Percentiles rank a stretch among this genome's conserved stretches.
These are phyloP conservation scores for Cyprinella venusta DNA, from an alignment of 2,797 vertebrate species.

Conservation along the genomic window DNA sequence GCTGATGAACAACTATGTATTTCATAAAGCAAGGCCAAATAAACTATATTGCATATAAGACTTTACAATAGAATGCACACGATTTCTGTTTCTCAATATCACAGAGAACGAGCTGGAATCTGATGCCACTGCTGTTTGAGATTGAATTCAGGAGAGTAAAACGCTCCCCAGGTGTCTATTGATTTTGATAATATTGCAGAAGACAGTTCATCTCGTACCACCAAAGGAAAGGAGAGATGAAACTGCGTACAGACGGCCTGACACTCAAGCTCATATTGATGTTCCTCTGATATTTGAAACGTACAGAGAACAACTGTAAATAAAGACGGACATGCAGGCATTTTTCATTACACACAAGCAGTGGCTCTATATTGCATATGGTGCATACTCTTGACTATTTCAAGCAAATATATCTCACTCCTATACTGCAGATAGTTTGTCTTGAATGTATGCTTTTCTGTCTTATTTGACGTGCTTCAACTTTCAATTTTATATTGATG, in stretches of 20 bases:
- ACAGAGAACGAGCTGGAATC: conserved; percentile 45
- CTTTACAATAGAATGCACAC: conserved; percentile 21
- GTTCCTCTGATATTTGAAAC: conserved; percentile 35
- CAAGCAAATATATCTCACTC: conserved; percentile 16
- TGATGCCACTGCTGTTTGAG: conserved; percentile 58
- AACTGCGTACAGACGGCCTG: conserved; percentile 56
- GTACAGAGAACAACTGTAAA: conserved; percentile 49
- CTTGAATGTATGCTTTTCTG: no score
- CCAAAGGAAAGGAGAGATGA: conserved; percentile 59
- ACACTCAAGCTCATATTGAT: conserved; percentile 58
- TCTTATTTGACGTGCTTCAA: no score
- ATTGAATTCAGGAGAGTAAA: conserved; percentile 62
- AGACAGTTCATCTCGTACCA: conserved; percentile 68
- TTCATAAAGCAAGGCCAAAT: neutral
- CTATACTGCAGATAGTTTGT: neutral
- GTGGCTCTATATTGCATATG: conserved; percentile 16
- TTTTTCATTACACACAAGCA: conserved; percentile 29
- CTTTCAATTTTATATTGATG: neutral
- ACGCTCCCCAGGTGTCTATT: conserved; percentile 55
- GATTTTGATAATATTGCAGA: conserved; percentile 66
- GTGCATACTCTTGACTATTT: conserved; percentile 26
- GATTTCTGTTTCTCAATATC: conserved; percentile 46
- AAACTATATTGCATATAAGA: neutral
- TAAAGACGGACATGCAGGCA: conserved; percentile 55
- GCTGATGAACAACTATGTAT: neutral